Evolutionary conservation across 2,797 vertebrate genomes (phyloP), one percentile per base, ranked within the genome.

Genomic region (Anguilla megastoma): DNA sequence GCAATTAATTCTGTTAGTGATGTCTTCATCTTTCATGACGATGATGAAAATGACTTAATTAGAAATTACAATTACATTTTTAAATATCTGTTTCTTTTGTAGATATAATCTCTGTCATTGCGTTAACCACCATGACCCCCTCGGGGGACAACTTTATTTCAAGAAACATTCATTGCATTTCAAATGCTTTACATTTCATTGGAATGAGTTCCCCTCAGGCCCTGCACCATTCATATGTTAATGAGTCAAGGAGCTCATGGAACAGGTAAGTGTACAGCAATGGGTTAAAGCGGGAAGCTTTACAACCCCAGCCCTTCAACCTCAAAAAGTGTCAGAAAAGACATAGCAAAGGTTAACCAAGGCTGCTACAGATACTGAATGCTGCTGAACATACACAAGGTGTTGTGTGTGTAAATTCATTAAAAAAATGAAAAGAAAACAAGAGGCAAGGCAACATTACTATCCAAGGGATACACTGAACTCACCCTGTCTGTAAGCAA

Each of bases 91-190:
- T 82, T 82, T 76, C 14, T 82, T 30, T 48, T 50, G 24, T 48
- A 48, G 45, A 48, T 36, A 41, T 79, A 79, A 79, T 79, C 41
- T 24, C 18, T 48, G 79, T 3, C 41, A 50, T 82, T 82, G 50
- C 24, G 21, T 50, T 18, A 48, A 24, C 36, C 36, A 80, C 6
- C 21, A n/a, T 41, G 16, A n/a, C 41, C 79, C 63, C 41, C 41
- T 50, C 41, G 5, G 79, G 79, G 45, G 79, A 82, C 41, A 82
- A 24, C 41, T 82, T 7, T 24, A 50, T 82, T 48, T 82, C 18
- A 48, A 50, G 18, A 50, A 50, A 21, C 45, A 50, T 82, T 48
- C 79, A 82, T 82, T 82, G 45, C 41, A 82, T 82, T 50, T 80
- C 63, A 27, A 27, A 66, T 27, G 36, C 16, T 21, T 80, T 80